Percentiles rank a stretch among this genome's conserved stretches.
Evolutionary conservation across 2,888 invertebrate genomes (phyloP).

Genomic region (Nipponacmea schrenckii): DNA sequence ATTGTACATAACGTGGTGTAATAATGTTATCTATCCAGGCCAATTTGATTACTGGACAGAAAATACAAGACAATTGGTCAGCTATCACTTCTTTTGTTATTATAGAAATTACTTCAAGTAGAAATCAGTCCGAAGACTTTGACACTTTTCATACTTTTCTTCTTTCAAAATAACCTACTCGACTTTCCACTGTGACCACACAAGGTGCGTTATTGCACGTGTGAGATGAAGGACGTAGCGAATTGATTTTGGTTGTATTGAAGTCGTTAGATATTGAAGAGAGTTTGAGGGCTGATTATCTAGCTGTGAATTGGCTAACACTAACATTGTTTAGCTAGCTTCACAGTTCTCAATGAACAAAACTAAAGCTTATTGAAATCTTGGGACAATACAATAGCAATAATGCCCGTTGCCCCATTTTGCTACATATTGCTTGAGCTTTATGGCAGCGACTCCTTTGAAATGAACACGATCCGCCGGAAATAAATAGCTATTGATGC

Average conservation of each 20-base stretch:
- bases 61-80: constrained; percentile 15
- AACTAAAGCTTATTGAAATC: constrained; percentile 14
- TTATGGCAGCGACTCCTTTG: constrained; percentile 21
- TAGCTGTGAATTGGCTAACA: constrained; percentile 9
- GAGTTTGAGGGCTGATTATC: constrained; percentile 6
- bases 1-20: constrained; percentile 16
- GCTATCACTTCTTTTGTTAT: constrained; percentile 18
- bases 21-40: constrained; percentile 15
- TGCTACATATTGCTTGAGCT: constrained; percentile 27
- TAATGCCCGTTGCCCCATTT: constrained; percentile 21
- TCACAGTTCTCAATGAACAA: constrained; percentile 16
- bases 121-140: constrained; percentile 11
- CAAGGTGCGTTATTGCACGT: constrained; percentile 9
- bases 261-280: constrained; percentile 5
- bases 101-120: constrained; percentile 21
- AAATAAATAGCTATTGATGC: constrained; percentile 27
- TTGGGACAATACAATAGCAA: not conserved
- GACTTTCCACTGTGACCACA: constrained; percentile 3
- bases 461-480: constrained; percentile 13
- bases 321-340: constrained; percentile 15
- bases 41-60: constrained; percentile 17
- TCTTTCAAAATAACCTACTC: not conserved
- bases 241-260: constrained; percentile 7
- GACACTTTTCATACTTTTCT: constrained; percentile 4
- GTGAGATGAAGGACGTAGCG: not conserved